Conservation (phyloP, 23 tunicate genomes). For the Halocynthia roretzi region DNA sequence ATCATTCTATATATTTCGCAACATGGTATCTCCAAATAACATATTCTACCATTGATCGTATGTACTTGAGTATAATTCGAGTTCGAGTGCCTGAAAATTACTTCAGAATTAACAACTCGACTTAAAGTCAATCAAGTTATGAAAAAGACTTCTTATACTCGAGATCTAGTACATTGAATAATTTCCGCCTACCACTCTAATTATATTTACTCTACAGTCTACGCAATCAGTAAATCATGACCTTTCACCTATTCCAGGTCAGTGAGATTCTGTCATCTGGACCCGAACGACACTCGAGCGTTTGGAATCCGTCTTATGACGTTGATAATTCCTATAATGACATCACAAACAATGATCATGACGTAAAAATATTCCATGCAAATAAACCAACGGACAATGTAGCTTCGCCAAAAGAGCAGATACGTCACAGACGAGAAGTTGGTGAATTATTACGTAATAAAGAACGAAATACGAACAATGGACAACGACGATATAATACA, state of each 20-base stretch:
- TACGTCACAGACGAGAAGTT: constrained; percentile 25
- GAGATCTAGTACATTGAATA: no score
- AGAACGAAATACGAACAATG: neutral
- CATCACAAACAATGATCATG: neutral
- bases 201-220: no score
- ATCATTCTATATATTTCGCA: no score
- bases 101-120: no score
- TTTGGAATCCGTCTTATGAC: constrained; percentile 9
- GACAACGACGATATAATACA: neutral
- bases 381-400: neutral
- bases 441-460: constrained; percentile 20
- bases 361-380: neutral
- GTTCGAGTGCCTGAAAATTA: no score
- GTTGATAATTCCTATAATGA: neutral
- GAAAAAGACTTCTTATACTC: no score
- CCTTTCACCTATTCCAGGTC: constrained; percentile 8
- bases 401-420: constrained; percentile 9
- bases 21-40: no score
- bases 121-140: no score
- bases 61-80: no score
- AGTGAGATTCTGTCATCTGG: constrained; percentile 7
- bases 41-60: no score
- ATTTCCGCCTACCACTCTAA: no score
- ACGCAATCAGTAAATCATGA: no score
- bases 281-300: constrained; percentile 2